phyloP scores from a whole-genome alignment of 1,140 invertebrate genomes.

The Drosophila malerkotliana region DNA sequence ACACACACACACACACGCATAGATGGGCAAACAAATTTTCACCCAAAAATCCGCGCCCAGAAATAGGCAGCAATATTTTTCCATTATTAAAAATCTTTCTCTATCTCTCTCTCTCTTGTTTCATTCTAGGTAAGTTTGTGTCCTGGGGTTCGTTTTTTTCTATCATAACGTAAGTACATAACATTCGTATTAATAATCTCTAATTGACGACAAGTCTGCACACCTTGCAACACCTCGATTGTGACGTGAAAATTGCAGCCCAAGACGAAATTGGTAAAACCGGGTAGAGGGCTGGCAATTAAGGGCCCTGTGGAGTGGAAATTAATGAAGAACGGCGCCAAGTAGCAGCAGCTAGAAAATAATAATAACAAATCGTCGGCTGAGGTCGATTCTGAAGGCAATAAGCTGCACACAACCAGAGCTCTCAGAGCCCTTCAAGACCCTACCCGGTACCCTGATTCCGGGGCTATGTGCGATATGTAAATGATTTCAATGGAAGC shows the following conservation, averaged over 20 bases:
- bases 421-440: conserved; percentile 22
- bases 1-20: conserved; percentile 1
- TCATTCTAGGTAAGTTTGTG: conserved; percentile 49
- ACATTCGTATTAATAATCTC: conserved; percentile 50
- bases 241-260: conserved; percentile 63
- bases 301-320: conserved; percentile 52
- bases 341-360: conserved; percentile 46
- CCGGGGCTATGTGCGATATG: conserved; percentile 59
- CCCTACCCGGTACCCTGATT: background rate
- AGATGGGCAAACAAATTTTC: background rate
- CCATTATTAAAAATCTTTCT: conserved; percentile 29
- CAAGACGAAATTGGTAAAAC: conserved; percentile 21
- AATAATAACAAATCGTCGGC: conserved; percentile 75
- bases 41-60: conserved; percentile 30
- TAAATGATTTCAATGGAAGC: conserved; percentile 80
- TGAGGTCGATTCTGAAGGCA: conserved; percentile 71
- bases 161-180: conserved; percentile 14
- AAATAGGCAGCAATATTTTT: conserved; percentile 68
- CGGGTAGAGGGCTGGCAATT: conserved; percentile 52
- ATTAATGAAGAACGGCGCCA: conserved; percentile 71
- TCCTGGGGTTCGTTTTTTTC: background rate
- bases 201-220: conserved; percentile 60
- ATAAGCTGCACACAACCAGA: conserved; percentile 58
- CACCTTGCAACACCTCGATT: conserved; percentile 36
- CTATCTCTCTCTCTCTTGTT: conserved; percentile 11